phyloP scores from a whole-genome alignment of 2,797 vertebrate genomes.

The Taenioides sp. region DNA sequence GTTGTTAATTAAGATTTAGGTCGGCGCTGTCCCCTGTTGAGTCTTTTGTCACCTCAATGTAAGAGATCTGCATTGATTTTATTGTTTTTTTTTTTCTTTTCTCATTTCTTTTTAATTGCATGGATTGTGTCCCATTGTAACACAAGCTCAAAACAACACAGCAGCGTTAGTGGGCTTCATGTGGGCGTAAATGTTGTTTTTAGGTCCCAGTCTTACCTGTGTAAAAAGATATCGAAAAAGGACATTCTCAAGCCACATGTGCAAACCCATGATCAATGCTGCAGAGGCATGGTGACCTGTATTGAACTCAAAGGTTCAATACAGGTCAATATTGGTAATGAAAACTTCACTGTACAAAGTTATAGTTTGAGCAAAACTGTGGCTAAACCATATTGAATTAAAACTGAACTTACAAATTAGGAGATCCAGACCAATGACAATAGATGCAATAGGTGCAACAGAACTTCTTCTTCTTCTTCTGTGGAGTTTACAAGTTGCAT shows the following conservation, averaged over 20 bases:
- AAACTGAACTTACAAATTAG: neutral
- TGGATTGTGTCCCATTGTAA: slow-evolving; percentile 50
- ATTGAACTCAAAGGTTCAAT: neutral
- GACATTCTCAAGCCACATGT: slow-evolving; percentile 10
- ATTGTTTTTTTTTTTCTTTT: slow-evolving; percentile 36
- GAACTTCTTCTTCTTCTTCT: too few species aligned
- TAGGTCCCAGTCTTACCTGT: slow-evolving; percentile 2
- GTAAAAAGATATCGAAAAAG: neutral
- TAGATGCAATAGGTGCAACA: too few species aligned
- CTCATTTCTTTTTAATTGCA: slow-evolving; percentile 71
- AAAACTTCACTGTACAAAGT: neutral
- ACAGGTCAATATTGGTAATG: too few species aligned
- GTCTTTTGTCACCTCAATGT: slow-evolving; percentile 69
- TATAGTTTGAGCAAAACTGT: neutral
- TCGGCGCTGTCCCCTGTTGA: slow-evolving; percentile 60
- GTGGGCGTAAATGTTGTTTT: neutral
- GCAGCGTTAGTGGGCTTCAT: slow-evolving; percentile 20
- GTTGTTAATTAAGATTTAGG: slow-evolving; percentile 73
- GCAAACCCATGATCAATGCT: slow-evolving; percentile 10
- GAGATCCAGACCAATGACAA: neutral
- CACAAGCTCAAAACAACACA: slow-evolving; percentile 37
- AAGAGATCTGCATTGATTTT: slow-evolving; percentile 72
- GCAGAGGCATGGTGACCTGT: neutral
- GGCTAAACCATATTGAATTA: neutral
- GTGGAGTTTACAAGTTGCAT: too few species aligned